Base-by-base conservation (phyloP, 1,140 invertebrate genomes). In the Oscheius sp. region DNA sequence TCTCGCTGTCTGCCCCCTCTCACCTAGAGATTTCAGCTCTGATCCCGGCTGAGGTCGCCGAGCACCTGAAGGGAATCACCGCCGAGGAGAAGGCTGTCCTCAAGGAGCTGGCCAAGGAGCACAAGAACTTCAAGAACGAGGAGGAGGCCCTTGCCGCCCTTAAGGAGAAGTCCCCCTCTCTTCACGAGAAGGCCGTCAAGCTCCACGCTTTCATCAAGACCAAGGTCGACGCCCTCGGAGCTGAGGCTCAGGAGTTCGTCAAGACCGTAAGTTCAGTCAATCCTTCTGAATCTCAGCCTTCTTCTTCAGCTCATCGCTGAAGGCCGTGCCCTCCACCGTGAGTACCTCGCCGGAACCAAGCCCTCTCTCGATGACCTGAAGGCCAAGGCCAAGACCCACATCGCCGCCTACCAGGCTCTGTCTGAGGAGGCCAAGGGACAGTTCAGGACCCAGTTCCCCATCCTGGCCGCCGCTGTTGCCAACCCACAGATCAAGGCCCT, bases 401-500 rank as follows among this genome's bases (percentile, higher is more conserved):
- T 75, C 38, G 68, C 34, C 36, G 68, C 62, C 7, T 75, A 65
- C 68, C 63, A 75, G 67, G 58, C 23, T 20, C 73, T 75, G 29
- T 73, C 73, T 18, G 68, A 63, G 10, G 73, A 64, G 18, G 58
- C 73, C 68, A 75, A 75, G 68, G 68, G 28, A 3, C 38, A 76
- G 31, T 63, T 75, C 68, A 36, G 61, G 42, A 26, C 31, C 4
- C 58, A 75, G 20, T 75, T 75, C 73, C 73, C 73, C 59, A 69
- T 71, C 32, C 46, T 72, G 46, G 34, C 73, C 52, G 67, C 38
- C 34, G 45, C 73, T 28, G 38, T 73, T 68, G 15, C 64, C n/a
- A 75, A 67, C 69, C 7, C 63, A 61, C 67, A 82, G 64, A 74
- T 82, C 34, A 61, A 82, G 62, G 76, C 73, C 62, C 67, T 82